Conservation (phyloP, 1,140 invertebrate genomes). For the Eubasilissa regina region DNA sequence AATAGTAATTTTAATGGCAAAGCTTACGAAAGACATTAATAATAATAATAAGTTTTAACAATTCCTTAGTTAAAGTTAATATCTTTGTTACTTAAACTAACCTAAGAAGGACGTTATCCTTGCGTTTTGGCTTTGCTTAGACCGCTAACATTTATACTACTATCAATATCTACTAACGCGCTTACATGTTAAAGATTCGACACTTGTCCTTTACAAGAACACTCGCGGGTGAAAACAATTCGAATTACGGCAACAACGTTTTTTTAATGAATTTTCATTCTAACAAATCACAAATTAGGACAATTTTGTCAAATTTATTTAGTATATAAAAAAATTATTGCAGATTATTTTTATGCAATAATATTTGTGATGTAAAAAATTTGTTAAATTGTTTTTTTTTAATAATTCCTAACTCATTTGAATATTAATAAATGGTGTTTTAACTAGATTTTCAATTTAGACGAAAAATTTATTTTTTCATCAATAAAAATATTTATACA, state of each 20-base stretch:
- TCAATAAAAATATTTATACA: background rate
- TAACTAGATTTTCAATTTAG: too few species aligned
- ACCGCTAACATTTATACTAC: constrained; percentile 32
- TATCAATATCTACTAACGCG: constrained; percentile 10
- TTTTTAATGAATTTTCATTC: constrained; percentile 33
- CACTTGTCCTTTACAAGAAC: constrained; percentile 22
- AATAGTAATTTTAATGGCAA: constrained; percentile 24
- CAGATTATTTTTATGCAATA: background rate
- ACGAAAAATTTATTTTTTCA: too few species aligned
- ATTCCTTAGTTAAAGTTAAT: constrained; percentile 36
- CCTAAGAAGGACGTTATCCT: constrained; percentile 39
- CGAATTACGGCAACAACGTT: constrained; percentile 9
- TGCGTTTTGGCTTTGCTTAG: constrained; percentile 42
- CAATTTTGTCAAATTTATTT: constrained; percentile 19
- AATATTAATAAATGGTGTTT: background rate
- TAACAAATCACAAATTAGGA: constrained; percentile 16
- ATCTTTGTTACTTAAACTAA: constrained; percentile 34
- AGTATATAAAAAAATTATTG: background rate
- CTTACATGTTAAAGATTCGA: constrained; percentile 29
- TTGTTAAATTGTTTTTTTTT: constrained; percentile 23
- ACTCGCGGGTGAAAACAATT: background rate
- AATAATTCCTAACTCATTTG: background rate
- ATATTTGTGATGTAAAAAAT: background rate
- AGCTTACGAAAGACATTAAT: constrained; percentile 17
- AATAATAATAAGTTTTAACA: constrained; percentile 21